Percentiles rank a stretch among this genome's conserved stretches.
These are phyloP conservation scores for Orussus abietinus DNA, from an alignment of 1,140 invertebrate genomes.

Conservation along the genomic window DNA sequence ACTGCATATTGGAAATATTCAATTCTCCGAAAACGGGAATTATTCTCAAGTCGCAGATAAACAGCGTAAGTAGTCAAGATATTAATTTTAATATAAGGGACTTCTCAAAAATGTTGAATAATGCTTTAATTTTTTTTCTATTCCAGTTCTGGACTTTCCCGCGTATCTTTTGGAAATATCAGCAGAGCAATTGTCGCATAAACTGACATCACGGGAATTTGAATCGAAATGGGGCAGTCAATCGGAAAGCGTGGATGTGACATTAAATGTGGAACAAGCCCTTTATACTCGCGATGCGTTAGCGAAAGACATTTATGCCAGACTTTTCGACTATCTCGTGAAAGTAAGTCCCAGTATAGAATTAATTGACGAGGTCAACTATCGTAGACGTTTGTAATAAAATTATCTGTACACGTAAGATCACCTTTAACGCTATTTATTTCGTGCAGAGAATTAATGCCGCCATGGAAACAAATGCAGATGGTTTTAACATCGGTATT, in stretches of 20 bases:
- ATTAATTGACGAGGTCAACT: too few species aligned
- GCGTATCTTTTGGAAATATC: slow-evolving; percentile 64
- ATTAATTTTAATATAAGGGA: slow-evolving; percentile 3
- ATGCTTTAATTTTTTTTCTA: slow-evolving; percentile 6
- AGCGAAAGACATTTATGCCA: slow-evolving; percentile 66
- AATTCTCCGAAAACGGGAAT: slow-evolving; percentile 63
- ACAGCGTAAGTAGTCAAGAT: slow-evolving; percentile 54
- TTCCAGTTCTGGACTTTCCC: slow-evolving; percentile 64
- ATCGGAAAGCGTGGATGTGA: slow-evolving; percentile 67
- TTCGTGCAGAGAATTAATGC: slow-evolving; percentile 60
- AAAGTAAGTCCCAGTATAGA: slow-evolving; percentile 49
- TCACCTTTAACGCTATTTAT: slow-evolving; percentile 12
- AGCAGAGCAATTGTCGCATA: slow-evolving; percentile 57
- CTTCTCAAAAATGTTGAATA: slow-evolving; percentile 3
- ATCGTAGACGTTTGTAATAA: too few species aligned
- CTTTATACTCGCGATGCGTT: slow-evolving; percentile 66
- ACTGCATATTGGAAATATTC: slow-evolving; percentile 69
- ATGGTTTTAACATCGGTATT: slow-evolving; percentile 54
- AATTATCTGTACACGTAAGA: too few species aligned
- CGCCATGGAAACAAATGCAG: slow-evolving; percentile 59
- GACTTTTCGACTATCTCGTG: slow-evolving; percentile 70
- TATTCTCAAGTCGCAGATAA: slow-evolving; percentile 61
- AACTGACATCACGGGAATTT: slow-evolving; percentile 65
- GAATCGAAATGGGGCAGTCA: slow-evolving; percentile 74
- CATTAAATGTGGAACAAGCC: slow-evolving; percentile 65